These are phyloP conservation scores for Trididemnum clinides DNA, from an alignment of 23 tunicate genomes.

Conservation along the genomic window DNA sequence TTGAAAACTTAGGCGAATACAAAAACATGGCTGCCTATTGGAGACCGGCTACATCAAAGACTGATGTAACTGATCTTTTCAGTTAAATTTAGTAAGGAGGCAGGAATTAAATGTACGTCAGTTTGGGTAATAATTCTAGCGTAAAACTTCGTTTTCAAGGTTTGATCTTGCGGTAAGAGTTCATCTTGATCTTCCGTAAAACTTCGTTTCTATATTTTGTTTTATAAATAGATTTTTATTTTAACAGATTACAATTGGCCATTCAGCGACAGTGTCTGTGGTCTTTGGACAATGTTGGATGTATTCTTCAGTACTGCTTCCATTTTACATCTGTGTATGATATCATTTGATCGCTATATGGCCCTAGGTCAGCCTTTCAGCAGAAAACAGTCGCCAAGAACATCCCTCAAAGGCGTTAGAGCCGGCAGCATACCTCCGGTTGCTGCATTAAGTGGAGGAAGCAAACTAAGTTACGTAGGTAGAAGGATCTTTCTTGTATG, in stretches of 20 bases:
- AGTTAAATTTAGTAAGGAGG: no score
- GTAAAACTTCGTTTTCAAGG: no score
- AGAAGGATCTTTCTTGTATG: slow-evolving; percentile 52
- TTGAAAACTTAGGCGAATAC: no score
- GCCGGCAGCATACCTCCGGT: background rate
- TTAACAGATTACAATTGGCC: slow-evolving; percentile 85
- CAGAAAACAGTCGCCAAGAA: background rate
- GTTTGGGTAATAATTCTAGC: no score
- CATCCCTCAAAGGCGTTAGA: background rate
- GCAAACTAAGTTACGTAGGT: background rate
- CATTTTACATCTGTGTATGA: slow-evolving; percentile 84
- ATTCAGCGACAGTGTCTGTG: slow-evolving; percentile 67
- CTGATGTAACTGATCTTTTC: no score
- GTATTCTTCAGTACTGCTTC: slow-evolving; percentile 93
- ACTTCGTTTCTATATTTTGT: background rate
- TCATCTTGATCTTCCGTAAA: no score
- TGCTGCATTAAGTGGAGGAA: background rate
- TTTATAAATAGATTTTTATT: background rate
- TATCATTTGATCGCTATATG: slow-evolving; percentile 79
- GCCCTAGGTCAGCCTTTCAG: slow-evolving; percentile 79
- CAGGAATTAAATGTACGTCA: no score
- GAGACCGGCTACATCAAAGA: no score
- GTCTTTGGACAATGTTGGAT: slow-evolving; percentile 87
- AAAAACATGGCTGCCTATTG: no score
- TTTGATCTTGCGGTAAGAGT: no score